These are phyloP conservation scores for cattle (Bos taurus) DNA, from an alignment of 2,113 vertebrate genomes.

Conservation along the genomic window ARS-UCD2.0 NC_037328.1:79517501-79518000, in stretches of 20 bases:
- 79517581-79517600: not conserved
- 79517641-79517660: not conserved
- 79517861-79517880: not conserved
- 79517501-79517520: too few relatives aligned
- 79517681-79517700: not conserved
- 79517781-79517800: not conserved
- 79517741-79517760: not conserved
- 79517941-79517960: not conserved
- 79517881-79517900: not conserved
- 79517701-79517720: not conserved
- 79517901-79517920: not conserved
- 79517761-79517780: not conserved
- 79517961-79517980: not conserved
- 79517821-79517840: not conserved
- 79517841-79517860: not conserved
- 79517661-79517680: not conserved
- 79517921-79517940: not conserved
- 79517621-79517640: not conserved
- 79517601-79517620: not conserved
- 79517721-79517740: not conserved
- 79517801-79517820: not conserved
- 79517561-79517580: not conserved
- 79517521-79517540: too few relatives aligned
- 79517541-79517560: not conserved
- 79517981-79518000: not conserved